Percentiles rank a stretch among this genome's conserved stretches.
Conservation (phyloP, 2,113 vertebrate species). For the Amphiprion percula region DNA sequence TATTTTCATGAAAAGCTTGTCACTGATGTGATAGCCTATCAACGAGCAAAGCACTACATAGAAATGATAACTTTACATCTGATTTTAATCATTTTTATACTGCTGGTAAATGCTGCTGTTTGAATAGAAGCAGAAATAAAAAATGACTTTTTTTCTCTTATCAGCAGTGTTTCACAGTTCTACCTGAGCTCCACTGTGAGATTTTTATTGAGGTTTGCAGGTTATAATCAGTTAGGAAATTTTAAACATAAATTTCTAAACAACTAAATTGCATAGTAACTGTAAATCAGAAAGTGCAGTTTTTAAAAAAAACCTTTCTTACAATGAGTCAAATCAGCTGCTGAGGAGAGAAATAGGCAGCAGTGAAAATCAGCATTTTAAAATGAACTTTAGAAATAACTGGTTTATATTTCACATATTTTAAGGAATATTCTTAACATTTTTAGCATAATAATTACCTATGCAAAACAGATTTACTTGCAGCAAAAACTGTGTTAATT, state of each 20-base stretch:
- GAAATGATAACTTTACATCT: constrained; percentile 25
- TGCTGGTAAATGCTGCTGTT: constrained; percentile 9
- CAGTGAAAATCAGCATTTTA: not conserved
- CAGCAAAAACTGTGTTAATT: not conserved
- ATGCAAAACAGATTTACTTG: not conserved
- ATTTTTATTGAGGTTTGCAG: not conserved
- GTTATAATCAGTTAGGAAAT: not conserved
- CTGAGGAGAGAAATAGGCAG: constrained; percentile 12
- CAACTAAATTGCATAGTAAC: not conserved
- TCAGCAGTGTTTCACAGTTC: not conserved
- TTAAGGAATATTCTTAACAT: not conserved
- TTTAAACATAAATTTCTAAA: constrained; percentile 17
- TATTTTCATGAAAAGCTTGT: constrained; percentile 52
- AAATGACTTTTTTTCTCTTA: not conserved
- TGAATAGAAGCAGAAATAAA: constrained; percentile 18
- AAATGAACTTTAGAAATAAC: not conserved
- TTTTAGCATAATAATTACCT: not conserved
- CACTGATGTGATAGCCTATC: constrained; percentile 38
- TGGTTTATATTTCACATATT: not conserved
- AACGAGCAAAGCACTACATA: constrained; percentile 17
- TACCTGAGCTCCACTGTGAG: not conserved
- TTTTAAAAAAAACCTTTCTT: not conserved
- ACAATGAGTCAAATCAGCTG: constrained; percentile 20
- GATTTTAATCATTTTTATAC: constrained; percentile 5
- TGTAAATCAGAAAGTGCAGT: not conserved